phyloP scores from a whole-genome alignment of 1,140 invertebrate species.

The Andricus grossulariae region DNA sequence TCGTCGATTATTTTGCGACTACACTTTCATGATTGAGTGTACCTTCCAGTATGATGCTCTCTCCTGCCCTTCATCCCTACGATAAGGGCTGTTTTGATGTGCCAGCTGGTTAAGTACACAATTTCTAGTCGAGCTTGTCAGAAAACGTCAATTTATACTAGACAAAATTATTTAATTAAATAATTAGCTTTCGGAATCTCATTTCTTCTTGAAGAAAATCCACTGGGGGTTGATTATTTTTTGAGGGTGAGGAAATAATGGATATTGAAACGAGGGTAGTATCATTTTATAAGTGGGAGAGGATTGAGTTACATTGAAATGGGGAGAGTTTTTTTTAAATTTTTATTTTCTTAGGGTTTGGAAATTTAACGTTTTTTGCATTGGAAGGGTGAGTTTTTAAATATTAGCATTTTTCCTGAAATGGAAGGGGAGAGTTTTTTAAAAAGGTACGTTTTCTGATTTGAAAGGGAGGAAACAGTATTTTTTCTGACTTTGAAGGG shows the following conservation, averaged over 20 bases:
- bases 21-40: neutral
- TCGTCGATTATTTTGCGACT: conserved; percentile 36
- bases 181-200: neutral
- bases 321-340: too few species aligned
- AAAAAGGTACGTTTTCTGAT: too few species aligned
- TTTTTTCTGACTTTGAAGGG: too few species aligned
- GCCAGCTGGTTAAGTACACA: neutral
- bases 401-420: too few species aligned
- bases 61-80: neutral
- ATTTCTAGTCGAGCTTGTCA: neutral
- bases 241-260: neutral
- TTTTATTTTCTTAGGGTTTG: too few species aligned
- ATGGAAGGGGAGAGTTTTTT: too few species aligned
- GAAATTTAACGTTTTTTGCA: too few species aligned
- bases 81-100: neutral
- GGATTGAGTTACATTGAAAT: too few species aligned
- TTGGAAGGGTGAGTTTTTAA: too few species aligned
- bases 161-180: neutral
- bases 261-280: neutral
- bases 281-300: too few species aligned
- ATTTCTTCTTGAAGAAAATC: neutral
- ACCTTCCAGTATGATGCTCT: conserved; percentile 27
- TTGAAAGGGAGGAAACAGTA: too few species aligned
- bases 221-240: neutral
- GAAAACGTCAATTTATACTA: neutral